Evolutionary conservation across 2,888 invertebrate genomes (phyloP).

Genomic region (Pollenia angustigena): DNA sequence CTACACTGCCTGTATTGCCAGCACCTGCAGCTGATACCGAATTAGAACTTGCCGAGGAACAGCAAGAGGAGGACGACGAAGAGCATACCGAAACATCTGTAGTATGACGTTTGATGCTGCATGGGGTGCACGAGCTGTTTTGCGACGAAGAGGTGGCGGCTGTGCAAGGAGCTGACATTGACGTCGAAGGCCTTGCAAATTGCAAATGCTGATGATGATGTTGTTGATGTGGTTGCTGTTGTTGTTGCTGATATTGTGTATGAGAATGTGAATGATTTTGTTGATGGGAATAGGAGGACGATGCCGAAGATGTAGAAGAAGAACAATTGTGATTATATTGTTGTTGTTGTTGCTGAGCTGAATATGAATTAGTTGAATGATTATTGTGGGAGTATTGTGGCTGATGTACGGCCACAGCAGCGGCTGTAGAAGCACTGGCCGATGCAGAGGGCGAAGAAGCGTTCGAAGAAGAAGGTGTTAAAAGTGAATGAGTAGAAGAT

Average conservation of each 20-base stretch:
- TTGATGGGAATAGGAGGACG: conserved; percentile 55
- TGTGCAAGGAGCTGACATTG: conserved; percentile 73
- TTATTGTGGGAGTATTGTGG: conserved; percentile 63
- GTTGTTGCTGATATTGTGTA: conserved; percentile 70
- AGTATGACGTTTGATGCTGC: conserved; percentile 76
- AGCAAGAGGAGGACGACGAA: conserved; percentile 78
- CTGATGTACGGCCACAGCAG: conserved; percentile 75
- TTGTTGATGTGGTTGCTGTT: conserved; percentile 66
- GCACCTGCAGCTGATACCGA: conserved; percentile 73
- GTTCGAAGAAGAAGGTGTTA: conserved; percentile 74
- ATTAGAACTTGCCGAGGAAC: conserved; percentile 75
- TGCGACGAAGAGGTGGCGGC: conserved; percentile 64
- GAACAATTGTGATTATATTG: conserved; percentile 66
- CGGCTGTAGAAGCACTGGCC: conserved; percentile 74
- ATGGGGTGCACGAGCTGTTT: conserved; percentile 76
- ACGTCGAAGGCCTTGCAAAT: conserved; percentile 74
- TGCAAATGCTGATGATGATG: conserved; percentile 68
- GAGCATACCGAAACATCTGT: conserved; percentile 76
- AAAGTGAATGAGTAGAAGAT: conserved; percentile 71
- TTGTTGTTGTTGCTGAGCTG: conserved; percentile 71
- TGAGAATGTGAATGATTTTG: conserved; percentile 67
- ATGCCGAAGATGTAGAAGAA: conserved; percentile 49
- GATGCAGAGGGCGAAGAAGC: conserved; percentile 75
- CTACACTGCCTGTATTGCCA: conserved; percentile 52
- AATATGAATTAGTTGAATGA: conserved; percentile 65